phyloP scores from a whole-genome alignment of 2,888 invertebrate species.

The Crematogaster levior region DNA sequence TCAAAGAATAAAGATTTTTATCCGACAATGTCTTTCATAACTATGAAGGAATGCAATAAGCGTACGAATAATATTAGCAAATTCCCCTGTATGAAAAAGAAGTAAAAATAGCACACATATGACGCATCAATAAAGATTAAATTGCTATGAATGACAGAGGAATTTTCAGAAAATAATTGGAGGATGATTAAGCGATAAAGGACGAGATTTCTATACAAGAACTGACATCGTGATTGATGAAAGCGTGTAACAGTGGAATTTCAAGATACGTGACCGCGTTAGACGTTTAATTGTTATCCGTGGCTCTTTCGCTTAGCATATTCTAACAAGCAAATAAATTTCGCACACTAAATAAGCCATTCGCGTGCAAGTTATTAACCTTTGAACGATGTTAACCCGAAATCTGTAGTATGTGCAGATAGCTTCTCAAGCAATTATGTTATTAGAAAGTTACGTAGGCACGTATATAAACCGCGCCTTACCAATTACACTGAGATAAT shows the following conservation, averaged over 20 bases:
- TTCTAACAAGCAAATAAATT: background rate
- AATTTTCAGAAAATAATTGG: slow-evolving; percentile 28
- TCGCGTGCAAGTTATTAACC: slow-evolving; percentile 17
- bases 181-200: slow-evolving; percentile 20
- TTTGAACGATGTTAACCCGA: slow-evolving; percentile 10
- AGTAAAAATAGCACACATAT: background rate
- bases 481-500: slow-evolving; percentile 43
- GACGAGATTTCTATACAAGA: slow-evolving; percentile 20
- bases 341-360: background rate
- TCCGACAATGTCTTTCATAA: background rate
- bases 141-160: slow-evolving; percentile 11
- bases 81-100: background rate
- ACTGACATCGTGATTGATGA: slow-evolving; percentile 20
- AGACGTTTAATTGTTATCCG: background rate
- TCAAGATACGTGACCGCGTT: slow-evolving; percentile 10
- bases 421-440: slow-evolving; percentile 36
- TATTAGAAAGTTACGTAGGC: slow-evolving; percentile 42
- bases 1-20: background rate
- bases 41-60: background rate
- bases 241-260: background rate
- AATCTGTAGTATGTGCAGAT: slow-evolving; percentile 23
- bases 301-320: background rate
- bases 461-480: slow-evolving; percentile 43
- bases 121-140: slow-evolving; percentile 31
- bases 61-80: background rate